A percentile compares a stretch with the other conserved stretches of the same genome.
phyloP scores from a whole-genome alignment of 2,113 vertebrate species.

The Nycticorax nycticorax region DNA sequence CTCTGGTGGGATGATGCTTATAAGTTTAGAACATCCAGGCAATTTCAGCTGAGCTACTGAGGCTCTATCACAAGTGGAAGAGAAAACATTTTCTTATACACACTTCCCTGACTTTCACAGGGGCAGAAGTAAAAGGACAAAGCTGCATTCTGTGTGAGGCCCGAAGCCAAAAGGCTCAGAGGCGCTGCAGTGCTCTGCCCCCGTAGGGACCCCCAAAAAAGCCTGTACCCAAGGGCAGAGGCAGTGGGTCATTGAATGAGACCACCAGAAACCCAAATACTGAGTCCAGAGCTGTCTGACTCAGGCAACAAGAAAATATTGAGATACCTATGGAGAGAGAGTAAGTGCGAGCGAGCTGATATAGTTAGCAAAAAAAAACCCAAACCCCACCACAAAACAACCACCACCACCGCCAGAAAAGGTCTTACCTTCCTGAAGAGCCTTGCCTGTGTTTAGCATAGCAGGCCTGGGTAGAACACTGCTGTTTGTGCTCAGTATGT shows the following conservation, averaged over 20 bases:
- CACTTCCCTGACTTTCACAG: not conserved
- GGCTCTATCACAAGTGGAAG: not conserved
- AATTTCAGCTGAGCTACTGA: slow-evolving; percentile 26
- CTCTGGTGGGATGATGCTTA: slow-evolving; percentile 43
- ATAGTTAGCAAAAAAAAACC: not conserved
- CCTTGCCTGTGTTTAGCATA: not conserved
- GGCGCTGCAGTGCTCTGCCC: not conserved
- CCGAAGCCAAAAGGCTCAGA: not conserved
- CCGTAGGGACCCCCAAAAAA: not conserved
- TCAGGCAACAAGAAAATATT: not conserved
- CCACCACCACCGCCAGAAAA: not conserved
- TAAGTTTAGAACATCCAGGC: slow-evolving; percentile 58
- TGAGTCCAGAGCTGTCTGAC: not conserved
- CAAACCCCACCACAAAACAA: not conserved
- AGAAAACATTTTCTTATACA: slow-evolving; percentile 18
- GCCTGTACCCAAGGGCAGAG: not conserved
- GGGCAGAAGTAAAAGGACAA: not conserved
- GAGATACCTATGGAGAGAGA: not conserved
- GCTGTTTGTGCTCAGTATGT: not conserved
- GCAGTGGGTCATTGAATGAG: not conserved
- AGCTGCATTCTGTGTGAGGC: not conserved
- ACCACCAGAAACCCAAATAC: not conserved
- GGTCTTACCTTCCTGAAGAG: not conserved
- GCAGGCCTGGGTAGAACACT: not conserved
- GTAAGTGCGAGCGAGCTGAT: rapidly evolving